phyloP scores from a whole-genome alignment of 2,797 vertebrate genomes.

The Strix occidentalis region DNA sequence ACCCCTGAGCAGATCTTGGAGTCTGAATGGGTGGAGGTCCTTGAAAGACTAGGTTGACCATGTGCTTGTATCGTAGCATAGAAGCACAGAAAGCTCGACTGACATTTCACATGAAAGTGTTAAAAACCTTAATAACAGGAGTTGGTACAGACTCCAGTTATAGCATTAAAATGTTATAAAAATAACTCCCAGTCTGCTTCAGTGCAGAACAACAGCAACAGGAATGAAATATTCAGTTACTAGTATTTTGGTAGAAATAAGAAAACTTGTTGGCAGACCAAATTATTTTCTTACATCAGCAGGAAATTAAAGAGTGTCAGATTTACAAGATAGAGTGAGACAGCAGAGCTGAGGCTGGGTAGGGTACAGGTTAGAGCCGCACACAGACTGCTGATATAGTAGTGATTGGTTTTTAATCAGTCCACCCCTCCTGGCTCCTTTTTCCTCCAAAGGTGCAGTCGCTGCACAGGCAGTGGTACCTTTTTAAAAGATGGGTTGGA shows the following conservation, averaged over 20 bases:
- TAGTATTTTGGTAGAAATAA: slow-evolving; percentile 23
- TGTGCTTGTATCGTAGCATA: neutral
- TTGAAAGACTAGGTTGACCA: neutral
- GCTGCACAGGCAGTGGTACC: neutral
- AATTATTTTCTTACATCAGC: slow-evolving; percentile 48
- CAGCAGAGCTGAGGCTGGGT: neutral
- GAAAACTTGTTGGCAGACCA: slow-evolving; percentile 33
- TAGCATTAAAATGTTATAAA: neutral
- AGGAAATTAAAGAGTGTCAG: slow-evolving; percentile 55
- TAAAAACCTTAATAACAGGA: neutral
- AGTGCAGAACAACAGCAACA: neutral
- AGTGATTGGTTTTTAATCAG: neutral
- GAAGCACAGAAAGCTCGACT: neutral
- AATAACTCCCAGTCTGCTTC: neutral
- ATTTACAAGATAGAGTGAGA: neutral
- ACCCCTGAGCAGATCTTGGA: neutral
- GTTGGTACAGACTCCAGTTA: neutral
- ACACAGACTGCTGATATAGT: neutral
- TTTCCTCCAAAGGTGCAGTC: neutral
- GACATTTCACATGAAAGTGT: neutral
- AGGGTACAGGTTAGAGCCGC: neutral
- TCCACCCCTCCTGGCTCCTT: neutral
- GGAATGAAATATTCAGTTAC: slow-evolving; percentile 22
- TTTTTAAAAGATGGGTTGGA: neutral
- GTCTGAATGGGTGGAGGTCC: neutral